Evolutionary conservation across 2,888 invertebrate genomes (phyloP).

Genomic region (Diarsia rubi): DNA sequence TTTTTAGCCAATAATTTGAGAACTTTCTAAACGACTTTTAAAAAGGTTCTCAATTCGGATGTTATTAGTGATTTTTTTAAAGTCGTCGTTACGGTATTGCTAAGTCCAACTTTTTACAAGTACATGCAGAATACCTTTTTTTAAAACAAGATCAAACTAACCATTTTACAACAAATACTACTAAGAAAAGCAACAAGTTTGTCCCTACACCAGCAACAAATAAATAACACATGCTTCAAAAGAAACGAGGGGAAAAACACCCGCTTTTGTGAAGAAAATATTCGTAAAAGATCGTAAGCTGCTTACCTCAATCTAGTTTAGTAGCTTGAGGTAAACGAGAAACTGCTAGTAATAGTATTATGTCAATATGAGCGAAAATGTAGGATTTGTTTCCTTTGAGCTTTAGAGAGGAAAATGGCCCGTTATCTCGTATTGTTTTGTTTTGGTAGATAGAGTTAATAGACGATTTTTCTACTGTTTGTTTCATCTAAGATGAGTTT

Average conservation of each 20-base stretch:
- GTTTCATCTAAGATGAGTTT: background rate
- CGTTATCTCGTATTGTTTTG: background rate
- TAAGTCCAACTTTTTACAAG: background rate
- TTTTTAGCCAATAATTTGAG: background rate
- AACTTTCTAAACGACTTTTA: background rate
- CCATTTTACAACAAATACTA: background rate
- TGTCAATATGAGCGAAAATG: conserved; percentile 34
- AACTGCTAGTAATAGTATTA: conserved; percentile 50
- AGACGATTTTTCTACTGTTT: background rate
- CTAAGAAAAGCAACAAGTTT: conserved; percentile 35
- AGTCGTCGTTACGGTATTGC: background rate
- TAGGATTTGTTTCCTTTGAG: conserved; percentile 35
- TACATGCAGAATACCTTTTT: background rate
- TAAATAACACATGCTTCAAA: conserved; percentile 40
- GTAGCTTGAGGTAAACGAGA: conserved; percentile 36
- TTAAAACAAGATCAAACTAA: background rate
- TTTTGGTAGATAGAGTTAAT: background rate
- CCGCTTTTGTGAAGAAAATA: conserved; percentile 30
- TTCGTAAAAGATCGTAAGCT: conserved; percentile 37
- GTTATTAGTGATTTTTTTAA: no score
- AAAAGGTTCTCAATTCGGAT: no score
- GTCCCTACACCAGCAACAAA: conserved; percentile 8
- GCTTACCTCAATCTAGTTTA: conserved; percentile 30
- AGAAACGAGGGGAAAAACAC: conserved; percentile 37
- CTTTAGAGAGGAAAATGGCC: conserved; percentile 11